A percentile compares a stretch with the other conserved stretches of the same genome.
These are phyloP conservation scores for Poeciliopsis turrubarensis DNA, from an alignment of 2,113 vertebrate species.

Conservation along the genomic window DNA sequence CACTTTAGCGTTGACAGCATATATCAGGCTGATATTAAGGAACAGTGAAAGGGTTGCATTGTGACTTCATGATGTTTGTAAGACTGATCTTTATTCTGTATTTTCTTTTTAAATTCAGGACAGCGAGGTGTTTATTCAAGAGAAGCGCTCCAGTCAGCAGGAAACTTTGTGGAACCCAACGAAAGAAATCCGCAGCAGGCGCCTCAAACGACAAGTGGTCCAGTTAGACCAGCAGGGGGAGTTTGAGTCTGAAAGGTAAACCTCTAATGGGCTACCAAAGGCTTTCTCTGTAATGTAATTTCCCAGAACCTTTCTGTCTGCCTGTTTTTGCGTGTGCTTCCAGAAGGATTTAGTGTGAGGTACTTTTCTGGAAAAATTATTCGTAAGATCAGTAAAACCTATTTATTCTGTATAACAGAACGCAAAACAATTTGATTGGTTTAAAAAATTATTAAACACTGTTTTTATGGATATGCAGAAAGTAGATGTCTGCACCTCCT, in stretches of 20 bases:
- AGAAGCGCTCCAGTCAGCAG: slow-evolving; percentile 78
- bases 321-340: too few relatives aligned
- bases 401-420: too few relatives aligned
- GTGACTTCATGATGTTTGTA: not conserved
- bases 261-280: not conserved
- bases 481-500: too few relatives aligned
- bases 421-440: too few relatives aligned
- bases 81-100: not conserved
- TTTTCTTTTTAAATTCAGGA: slow-evolving; percentile 79
- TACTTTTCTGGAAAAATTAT: too few relatives aligned
- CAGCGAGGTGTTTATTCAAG: slow-evolving; percentile 88
- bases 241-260: slow-evolving; percentile 93
- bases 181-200: slow-evolving; percentile 82
- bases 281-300: too few relatives aligned
- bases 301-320: too few relatives aligned
- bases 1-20: not conserved
- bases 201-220: slow-evolving; percentile 89
- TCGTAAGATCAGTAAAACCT: too few relatives aligned
- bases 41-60: not conserved
- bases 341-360: too few relatives aligned
- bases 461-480: too few relatives aligned
- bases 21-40: not conserved
- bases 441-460: too few relatives aligned
- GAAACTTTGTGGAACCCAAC: slow-evolving; percentile 90
- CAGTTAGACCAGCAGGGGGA: slow-evolving; percentile 87